Conservation (phyloP, 2,113 vertebrate species). For the Merops nubicus region DNA sequence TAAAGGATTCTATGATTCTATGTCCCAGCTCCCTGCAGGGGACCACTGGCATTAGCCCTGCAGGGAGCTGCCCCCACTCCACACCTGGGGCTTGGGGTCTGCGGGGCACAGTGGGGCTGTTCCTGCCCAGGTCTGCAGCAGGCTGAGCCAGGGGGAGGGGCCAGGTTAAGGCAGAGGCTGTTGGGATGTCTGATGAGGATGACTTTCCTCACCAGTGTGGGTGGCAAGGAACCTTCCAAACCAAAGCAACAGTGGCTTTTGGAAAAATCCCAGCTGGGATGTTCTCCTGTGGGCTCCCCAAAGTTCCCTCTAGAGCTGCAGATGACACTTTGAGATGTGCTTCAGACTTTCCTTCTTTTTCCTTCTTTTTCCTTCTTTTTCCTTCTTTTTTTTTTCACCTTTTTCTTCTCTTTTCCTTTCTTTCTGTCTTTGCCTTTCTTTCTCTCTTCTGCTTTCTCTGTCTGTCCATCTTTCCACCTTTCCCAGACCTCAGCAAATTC, state of each 20-base stretch:
- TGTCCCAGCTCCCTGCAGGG: too few relatives aligned
- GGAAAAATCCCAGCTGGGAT: background rate
- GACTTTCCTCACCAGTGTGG: background rate
- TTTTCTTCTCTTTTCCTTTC: too few relatives aligned
- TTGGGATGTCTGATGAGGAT: fast-evolving
- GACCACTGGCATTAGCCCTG: fast-evolving
- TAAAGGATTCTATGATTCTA: too few relatives aligned
- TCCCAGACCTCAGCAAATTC: conserved; percentile 56
- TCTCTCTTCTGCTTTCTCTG: background rate
- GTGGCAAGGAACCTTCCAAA: background rate
- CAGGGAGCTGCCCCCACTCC: fast-evolving
- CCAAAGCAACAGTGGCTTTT: background rate
- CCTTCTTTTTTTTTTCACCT: too few relatives aligned
- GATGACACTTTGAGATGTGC: background rate
- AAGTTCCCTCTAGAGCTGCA: background rate
- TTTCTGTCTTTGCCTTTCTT: background rate
- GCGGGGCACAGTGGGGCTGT: fast-evolving
- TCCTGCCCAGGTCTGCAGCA: background rate
- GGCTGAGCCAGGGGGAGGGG: fast-evolving
- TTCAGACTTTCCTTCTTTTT: background rate
- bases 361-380: too few relatives aligned
- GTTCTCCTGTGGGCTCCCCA: background rate
- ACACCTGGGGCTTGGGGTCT: background rate
- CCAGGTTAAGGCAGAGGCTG: background rate
- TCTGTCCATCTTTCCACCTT: conserved; percentile 3